Conservation (phyloP, 2,797 vertebrate species). For the Coluber constrictor region DNA sequence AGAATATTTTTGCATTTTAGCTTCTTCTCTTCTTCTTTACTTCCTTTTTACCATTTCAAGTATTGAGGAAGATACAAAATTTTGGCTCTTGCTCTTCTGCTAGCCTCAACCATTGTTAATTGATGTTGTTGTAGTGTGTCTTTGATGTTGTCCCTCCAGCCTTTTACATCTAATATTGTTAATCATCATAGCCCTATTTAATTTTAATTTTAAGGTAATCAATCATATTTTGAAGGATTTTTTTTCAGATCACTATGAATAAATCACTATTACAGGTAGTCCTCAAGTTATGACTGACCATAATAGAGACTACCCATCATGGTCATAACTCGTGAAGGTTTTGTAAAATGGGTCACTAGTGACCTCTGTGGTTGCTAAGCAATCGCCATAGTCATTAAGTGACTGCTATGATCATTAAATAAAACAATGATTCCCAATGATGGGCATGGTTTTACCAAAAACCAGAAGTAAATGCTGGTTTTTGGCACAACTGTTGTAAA, state of each 20-base stretch:
- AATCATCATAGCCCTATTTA: not conserved
- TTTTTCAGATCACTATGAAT: not conserved
- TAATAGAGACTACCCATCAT: not conserved
- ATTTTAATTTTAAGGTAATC: not conserved
- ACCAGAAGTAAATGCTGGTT: not conserved
- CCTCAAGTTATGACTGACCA: not conserved
- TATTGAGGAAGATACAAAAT: not conserved
- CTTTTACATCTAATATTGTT: not conserved
- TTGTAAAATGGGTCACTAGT: not conserved
- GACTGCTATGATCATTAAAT: not conserved
- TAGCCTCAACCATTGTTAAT: not conserved
- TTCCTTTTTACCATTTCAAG: not conserved
- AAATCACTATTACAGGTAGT: not conserved
- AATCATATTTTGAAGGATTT: not conserved
- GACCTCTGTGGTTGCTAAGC: not conserved
- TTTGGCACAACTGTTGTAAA: not conserved
- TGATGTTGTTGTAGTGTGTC: not conserved
- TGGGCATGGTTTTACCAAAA: not conserved
- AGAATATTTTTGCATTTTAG: not conserved
- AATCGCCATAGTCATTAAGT: not conserved
- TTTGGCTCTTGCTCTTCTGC: not conserved
- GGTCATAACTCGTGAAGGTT: not conserved
- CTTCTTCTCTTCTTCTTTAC: not conserved
- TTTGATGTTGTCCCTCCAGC: not conserved
- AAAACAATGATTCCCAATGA: not conserved